phyloP scores from a whole-genome alignment of 2,888 invertebrate species.

The Caenorhabditis sp. region DNA sequence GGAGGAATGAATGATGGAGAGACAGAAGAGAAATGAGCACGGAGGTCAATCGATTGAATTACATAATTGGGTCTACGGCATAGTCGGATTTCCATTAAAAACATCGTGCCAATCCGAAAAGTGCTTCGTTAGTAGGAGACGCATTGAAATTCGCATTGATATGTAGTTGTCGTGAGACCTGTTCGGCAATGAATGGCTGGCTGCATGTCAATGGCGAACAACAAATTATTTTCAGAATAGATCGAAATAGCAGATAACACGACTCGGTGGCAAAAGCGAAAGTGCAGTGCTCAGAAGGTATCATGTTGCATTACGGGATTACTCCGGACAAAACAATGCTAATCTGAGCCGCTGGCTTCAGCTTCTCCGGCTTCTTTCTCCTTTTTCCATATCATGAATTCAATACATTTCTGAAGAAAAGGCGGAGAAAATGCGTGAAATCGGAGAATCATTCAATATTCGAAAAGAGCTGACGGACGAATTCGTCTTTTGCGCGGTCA shows the following conservation, averaged over 20 bases:
- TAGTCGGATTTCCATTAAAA: no score
- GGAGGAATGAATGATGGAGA: neutral
- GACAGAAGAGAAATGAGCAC: constrained; percentile 1
- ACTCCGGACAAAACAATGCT: constrained; percentile 27
- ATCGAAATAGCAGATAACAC: constrained; percentile 20
- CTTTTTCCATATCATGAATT: constrained; percentile 15
- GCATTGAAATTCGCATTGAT: no score
- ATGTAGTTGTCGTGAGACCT: no score
- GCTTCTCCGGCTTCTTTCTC: neutral
- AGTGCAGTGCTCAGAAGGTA: constrained; percentile 34
- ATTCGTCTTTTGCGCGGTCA: constrained; percentile 33
- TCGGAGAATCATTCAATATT: constrained; percentile 7
- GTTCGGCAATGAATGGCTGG: no score
- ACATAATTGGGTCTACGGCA: no score
- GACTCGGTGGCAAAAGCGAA: neutral
- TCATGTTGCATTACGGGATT: constrained; percentile 46
- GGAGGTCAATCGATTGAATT: neutral
- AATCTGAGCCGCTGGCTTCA: constrained; percentile 14
- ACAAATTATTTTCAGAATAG: neutral
- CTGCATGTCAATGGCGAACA: no score
- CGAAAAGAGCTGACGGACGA: constrained; percentile 19
- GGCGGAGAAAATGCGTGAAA: constrained; percentile 20
- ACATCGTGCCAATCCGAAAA: no score
- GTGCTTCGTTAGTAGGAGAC: no score
- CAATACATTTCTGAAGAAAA: constrained; percentile 32